phyloP scores from a whole-genome alignment of 1,140 invertebrate species.

The Drosophila aff. region DNA sequence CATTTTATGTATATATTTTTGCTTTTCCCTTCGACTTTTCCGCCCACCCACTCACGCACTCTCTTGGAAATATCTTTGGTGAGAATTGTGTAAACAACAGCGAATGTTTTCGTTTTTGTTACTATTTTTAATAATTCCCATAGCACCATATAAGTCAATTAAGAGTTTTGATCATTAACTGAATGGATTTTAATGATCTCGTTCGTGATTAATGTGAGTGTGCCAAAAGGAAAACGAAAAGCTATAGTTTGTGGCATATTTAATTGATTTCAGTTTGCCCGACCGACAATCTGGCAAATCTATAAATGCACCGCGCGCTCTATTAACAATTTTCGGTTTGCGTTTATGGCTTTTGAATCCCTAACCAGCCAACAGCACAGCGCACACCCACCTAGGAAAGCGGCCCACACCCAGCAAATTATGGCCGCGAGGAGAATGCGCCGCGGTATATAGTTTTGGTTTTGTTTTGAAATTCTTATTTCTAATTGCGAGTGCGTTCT shows the following conservation, averaged over 20 bases:
- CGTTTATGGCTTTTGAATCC: constrained; percentile 47
- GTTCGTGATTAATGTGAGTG: constrained; percentile 35
- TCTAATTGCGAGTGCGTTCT: constrained; percentile 71
- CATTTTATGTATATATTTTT: constrained; percentile 38
- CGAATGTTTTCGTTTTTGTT: constrained; percentile 48
- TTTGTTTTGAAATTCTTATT: constrained; percentile 70
- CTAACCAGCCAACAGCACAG: constrained; percentile 10
- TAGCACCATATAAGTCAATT: constrained; percentile 53
- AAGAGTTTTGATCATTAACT: constrained; percentile 36
- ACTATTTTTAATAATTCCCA: constrained; percentile 47
- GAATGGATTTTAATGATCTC: constrained; percentile 40
- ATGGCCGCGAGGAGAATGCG: constrained; percentile 45
- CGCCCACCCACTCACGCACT: constrained; percentile 40
- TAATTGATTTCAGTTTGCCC: constrained; percentile 39
- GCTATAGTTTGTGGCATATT: constrained; percentile 26
- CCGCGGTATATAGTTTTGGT: constrained; percentile 51
- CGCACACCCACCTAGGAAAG: constrained; percentile 32
- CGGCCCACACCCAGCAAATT: constrained; percentile 52
- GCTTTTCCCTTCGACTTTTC: constrained; percentile 38
- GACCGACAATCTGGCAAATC: constrained; percentile 29
- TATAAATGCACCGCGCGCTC: constrained; percentile 67
- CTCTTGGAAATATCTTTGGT: neutral
- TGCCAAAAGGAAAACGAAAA: constrained; percentile 23
- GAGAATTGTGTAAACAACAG: constrained; percentile 68
- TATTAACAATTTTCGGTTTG: constrained; percentile 72